Evolutionary conservation across 1,140 invertebrate species (phyloP).

Genomic region (Heliconius eleuchia): DNA sequence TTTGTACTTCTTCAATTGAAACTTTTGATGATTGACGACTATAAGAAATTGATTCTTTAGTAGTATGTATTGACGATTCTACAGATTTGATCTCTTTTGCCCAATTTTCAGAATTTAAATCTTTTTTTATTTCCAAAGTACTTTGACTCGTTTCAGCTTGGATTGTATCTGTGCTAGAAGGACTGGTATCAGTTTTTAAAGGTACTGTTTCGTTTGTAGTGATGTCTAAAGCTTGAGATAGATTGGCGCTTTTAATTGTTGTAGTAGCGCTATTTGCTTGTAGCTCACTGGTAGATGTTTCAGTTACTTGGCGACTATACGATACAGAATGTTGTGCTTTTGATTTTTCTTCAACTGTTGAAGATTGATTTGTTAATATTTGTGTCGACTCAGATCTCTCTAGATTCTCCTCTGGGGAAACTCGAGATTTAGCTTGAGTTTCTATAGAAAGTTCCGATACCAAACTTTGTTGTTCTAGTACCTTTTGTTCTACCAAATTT

Average conservation of each 20-base stretch:
- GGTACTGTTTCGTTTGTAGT: not conserved
- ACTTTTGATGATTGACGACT: slow-evolving; percentile 39
- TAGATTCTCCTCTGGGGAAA: not conserved
- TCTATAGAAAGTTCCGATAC: not conserved
- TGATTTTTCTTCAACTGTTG: slow-evolving; percentile 9
- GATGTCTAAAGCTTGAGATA: not conserved
- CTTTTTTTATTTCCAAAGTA: not conserved
- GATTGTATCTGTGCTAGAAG: slow-evolving; percentile 16
- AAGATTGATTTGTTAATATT: slow-evolving; percentile 5
- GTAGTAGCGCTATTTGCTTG: slow-evolving; percentile 13
- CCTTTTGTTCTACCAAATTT: slow-evolving; percentile 16
- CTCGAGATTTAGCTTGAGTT: not conserved
- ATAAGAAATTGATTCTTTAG: slow-evolving; percentile 39
- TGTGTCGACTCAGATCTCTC: not conserved
- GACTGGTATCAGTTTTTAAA: not conserved
- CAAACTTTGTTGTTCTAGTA: not conserved
- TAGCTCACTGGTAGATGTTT: slow-evolving; percentile 20
- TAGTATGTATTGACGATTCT: slow-evolving; percentile 16
- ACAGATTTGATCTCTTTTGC: slow-evolving; percentile 2
- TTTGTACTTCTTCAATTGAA: slow-evolving; percentile 40
- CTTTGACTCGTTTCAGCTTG: not conserved
- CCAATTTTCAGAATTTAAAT: not conserved
- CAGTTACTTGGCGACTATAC: slow-evolving; percentile 24
- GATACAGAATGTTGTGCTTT: slow-evolving; percentile 20
- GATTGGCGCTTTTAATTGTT: not conserved